Evolutionary conservation across 2,888 invertebrate species (phyloP), one percentile per base, ranked within the genome.

Genomic region (Cryptus armator): DNA sequence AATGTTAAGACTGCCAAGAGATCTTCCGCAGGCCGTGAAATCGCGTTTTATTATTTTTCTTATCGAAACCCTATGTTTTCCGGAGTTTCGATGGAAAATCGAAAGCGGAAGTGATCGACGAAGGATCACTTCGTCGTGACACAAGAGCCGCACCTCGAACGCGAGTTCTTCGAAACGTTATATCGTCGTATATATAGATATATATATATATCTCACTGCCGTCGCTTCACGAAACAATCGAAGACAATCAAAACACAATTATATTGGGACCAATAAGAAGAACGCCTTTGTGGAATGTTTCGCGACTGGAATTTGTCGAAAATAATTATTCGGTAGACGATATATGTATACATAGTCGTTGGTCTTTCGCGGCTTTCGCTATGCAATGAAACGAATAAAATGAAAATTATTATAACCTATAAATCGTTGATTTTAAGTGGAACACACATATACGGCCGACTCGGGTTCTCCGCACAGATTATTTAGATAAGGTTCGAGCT

Each of bases 1-100:
- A 84, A 83, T 74, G 46, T 59, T 76, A 81, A 80, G 84, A 80
- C 81, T 75, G 81, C 81, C 85, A 85, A 72, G 68, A 59, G 68
- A 64, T 82, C 78, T 67, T 77, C 19, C 66, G 66, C 51, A 72
- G 71, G 46, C 44, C 29, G 37, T 10, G 4, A 75, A 53, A 59
- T 14, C 37, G 72, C 24, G 51, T 62, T 43, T 62, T 80, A 56
- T 14, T 14, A 1, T 10, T 24, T 43, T 16, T 78, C 71, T 77
- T 64, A 66, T 77, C 67, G 12, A 77, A 64, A 66, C 37, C 19
- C 10, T 29, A 3, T 51, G n/a, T 64, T 56, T 83, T 81, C 53
- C 68, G 64, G 72, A 12, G 74, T 74, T 48, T 32, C 59, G 67
- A 64, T 80, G 24, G 43, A 24, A 19, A 59, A 56, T 72, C 44